Evolutionary conservation across 64 coral and sea anemone species (phyloP).

Genomic region (Stichodactyla mertensii): DNA sequence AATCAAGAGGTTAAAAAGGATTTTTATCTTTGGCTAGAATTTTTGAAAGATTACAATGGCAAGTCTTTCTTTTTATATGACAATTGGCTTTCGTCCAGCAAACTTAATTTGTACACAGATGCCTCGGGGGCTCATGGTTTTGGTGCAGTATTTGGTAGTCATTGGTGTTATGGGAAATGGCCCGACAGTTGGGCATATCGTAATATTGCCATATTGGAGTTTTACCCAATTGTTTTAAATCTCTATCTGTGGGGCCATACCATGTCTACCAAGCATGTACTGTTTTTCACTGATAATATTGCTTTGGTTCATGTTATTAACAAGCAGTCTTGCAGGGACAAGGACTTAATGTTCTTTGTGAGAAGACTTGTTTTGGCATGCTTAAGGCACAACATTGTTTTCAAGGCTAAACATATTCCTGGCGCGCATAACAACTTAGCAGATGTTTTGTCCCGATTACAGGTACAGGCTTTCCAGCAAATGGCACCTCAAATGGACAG

Average conservation of each 20-base stretch:
- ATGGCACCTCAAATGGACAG: constrained; percentile 37
- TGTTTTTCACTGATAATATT: constrained; percentile 35
- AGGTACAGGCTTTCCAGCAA: constrained; percentile 30
- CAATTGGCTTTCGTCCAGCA: too few species aligned
- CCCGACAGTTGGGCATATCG: too few species aligned
- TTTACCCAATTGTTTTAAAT: constrained; percentile 36
- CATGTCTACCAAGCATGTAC: neutral
- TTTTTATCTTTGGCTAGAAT: too few species aligned
- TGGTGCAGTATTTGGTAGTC: too few species aligned
- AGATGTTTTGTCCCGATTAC: constrained; percentile 28
- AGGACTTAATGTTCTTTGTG: constrained; percentile 22
- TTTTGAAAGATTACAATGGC: too few species aligned
- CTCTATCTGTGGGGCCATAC: constrained; percentile 28
- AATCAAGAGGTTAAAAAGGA: too few species aligned
- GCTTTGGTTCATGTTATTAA: constrained; percentile 30
- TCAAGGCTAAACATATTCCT: constrained; percentile 24
- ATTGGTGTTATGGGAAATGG: too few species aligned
- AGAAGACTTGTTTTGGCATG: constrained; percentile 9
- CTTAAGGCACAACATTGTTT: constrained; percentile 31
- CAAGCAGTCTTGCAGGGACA: constrained; percentile 13
- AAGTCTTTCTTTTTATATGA: too few species aligned
- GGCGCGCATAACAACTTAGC: constrained; percentile 5
- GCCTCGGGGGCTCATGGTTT: too few species aligned
- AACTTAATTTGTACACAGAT: too few species aligned
- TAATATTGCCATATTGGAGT: constrained; percentile 22